Base-by-base conservation (phyloP, 2,888 invertebrate species). In the Embidobia sp. region DNA sequence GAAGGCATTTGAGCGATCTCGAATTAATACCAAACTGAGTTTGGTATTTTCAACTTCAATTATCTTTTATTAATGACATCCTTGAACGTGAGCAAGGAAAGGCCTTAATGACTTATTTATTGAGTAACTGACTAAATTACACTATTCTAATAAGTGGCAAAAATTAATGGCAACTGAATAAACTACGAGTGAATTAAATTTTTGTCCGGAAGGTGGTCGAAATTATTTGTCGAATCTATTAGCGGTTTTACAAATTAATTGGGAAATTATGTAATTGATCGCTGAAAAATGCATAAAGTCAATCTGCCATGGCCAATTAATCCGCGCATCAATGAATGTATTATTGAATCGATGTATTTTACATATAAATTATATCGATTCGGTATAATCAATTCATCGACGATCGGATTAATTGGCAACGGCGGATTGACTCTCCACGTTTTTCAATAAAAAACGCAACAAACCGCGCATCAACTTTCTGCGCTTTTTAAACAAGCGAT, bases 1-100 rank as follows among this genome's bases (percentile, higher is more conserved):
- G 37, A 33, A 51, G 29, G 48, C 31, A 31, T 48, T 48, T 22
- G 15, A 31, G 31, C 16, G 18, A 31, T 11, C 31, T 15, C 48
- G 31, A 31, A 48, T 31, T 31, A 26, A 33, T 19, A 35, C 33
- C 22, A 35, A 35, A 51, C 11, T 33, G 33, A 33, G 51, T 27
- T 15, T 10, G 22, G 19, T 51, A 53, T 53, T 53, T 37, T 35
- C 26, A 35, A 35, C 53, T 35, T 53, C 53, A 53, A 53, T 53
- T 53, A 53, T 53, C 22, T 13, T 37, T 53, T 37, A 53, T 53
- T 53, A 53, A 53, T 26, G 22, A 15, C 15, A 53, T 13, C 35
- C 35, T 53, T 53, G 53, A 53, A 53, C 37, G 13, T 37, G 53
- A 13, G 26, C 31, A 22, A 51, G 19, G 4, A 33, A 22, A 37